Conservation (phyloP, 2,113 vertebrate genomes). For the Atrichornis clamosus region DNA sequence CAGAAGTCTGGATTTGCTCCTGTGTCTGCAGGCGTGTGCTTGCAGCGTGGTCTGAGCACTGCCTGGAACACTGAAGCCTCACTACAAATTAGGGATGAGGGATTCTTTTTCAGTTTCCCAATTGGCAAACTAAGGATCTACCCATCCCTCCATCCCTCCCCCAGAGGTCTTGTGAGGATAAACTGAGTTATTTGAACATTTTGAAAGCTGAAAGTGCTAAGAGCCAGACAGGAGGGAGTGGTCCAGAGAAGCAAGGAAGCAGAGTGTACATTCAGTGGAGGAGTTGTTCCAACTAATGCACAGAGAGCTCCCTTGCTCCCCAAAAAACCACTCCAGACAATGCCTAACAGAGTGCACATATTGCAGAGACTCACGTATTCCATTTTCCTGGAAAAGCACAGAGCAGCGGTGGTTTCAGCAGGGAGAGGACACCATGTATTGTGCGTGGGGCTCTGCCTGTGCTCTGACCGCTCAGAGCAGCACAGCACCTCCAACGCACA, state of each 20-base stretch:
- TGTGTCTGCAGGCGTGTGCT: background rate
- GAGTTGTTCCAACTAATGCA: background rate
- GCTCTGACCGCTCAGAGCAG: background rate
- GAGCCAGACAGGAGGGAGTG: background rate
- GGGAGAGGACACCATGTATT: background rate
- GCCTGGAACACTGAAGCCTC: background rate
- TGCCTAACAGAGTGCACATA: background rate
- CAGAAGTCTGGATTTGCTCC: background rate
- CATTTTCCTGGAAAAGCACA: background rate
- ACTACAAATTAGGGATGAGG: background rate
- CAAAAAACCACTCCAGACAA: background rate
- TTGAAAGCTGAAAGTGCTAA: conserved; percentile 13
- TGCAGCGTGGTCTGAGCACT: background rate
- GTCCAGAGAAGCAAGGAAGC: background rate
- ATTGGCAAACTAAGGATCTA: background rate
- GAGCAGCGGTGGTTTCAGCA: background rate
- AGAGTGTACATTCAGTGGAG: background rate
- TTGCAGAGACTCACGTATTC: background rate
- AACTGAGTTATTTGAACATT: background rate
- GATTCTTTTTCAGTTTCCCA: background rate
- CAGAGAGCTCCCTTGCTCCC: background rate
- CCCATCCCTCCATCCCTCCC: background rate
- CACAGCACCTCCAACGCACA: accelerated
- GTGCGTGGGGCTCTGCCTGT: background rate
- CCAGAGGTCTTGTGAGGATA: conserved; percentile 24